phyloP scores from a whole-genome alignment of 2,888 invertebrate species.

The Heliconius erato region DNA sequence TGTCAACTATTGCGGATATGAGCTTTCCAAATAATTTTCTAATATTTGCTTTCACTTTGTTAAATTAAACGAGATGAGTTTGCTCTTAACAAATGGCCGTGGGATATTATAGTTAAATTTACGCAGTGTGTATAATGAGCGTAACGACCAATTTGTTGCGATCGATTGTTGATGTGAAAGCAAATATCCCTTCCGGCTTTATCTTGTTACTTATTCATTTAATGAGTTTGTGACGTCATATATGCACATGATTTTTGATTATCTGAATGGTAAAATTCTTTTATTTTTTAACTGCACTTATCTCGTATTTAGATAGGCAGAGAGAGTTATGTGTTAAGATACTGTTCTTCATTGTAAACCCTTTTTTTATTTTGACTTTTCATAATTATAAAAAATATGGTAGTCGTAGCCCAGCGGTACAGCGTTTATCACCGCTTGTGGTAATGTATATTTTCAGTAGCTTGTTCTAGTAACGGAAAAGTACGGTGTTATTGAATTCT shows the following conservation, averaged over 20 bases:
- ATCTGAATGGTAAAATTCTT: background rate
- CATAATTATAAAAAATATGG: too few relatives aligned
- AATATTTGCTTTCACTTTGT: slow-evolving; percentile 38
- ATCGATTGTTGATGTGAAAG: slow-evolving; percentile 36
- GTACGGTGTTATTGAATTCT: too few relatives aligned
- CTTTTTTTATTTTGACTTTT: too few relatives aligned
- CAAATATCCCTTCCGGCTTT: slow-evolving; percentile 37
- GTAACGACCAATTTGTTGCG: slow-evolving; percentile 30
- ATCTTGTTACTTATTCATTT: slow-evolving; percentile 18
- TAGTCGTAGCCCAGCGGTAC: too few relatives aligned
- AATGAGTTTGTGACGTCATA: slow-evolving; percentile 11
- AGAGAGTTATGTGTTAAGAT: background rate
- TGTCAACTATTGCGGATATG: background rate
- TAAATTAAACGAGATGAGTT: slow-evolving; percentile 43
- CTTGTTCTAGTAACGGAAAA: too few relatives aligned
- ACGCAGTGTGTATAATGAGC: slow-evolving; percentile 17
- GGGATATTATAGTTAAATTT: slow-evolving; percentile 38
- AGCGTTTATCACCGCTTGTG: too few relatives aligned
- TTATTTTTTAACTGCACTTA: too few relatives aligned
- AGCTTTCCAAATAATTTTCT: slow-evolving; percentile 31
- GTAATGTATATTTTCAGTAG: too few relatives aligned
- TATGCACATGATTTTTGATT: background rate
- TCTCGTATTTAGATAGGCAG: background rate
- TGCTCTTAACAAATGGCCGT: slow-evolving; percentile 33
- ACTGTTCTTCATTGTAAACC: background rate